Evolutionary conservation across 2,888 invertebrate genomes (phyloP).

Genomic region (Drosophila pegasa): DNA sequence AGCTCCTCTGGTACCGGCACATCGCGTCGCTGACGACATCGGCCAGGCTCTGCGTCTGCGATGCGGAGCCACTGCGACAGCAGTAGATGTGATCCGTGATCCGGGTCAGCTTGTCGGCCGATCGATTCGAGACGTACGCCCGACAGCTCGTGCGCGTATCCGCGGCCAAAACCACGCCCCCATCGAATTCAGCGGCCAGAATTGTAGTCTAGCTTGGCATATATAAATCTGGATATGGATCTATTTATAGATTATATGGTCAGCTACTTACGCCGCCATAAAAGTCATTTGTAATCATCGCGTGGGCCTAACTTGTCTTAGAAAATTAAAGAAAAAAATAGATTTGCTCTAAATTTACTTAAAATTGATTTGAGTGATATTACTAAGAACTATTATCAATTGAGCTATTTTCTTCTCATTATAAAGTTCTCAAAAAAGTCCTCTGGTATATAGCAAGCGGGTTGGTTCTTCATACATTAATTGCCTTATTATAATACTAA

Average conservation of each 20-base stretch:
- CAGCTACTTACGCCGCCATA: constrained; percentile 21
- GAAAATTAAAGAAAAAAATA: too few relatives aligned
- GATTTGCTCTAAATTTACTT: too few relatives aligned
- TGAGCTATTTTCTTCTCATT: too few relatives aligned
- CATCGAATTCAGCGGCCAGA: constrained; percentile 97
- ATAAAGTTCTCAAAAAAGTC: too few relatives aligned
- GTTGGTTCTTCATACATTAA: too few relatives aligned
- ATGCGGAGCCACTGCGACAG: constrained; percentile 98
- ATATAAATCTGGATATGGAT: too few relatives aligned
- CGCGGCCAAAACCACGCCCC: constrained; percentile 98
- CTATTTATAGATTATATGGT: not conserved
- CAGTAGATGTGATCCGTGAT: constrained; percentile 97
- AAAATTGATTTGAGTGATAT: too few relatives aligned
- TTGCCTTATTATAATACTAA: too few relatives aligned
- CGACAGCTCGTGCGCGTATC: constrained; percentile 98
- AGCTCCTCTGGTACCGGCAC: constrained; percentile 90
- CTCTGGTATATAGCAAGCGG: too few relatives aligned
- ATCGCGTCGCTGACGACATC: constrained; percentile 96
- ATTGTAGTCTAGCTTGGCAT: constrained; percentile 98
- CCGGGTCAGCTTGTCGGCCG: constrained; percentile 96
- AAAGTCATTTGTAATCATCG: not conserved
- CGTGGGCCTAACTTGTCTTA: not conserved
- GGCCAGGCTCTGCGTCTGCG: constrained; percentile 98
- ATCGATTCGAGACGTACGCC: constrained; percentile 96
- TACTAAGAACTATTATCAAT: too few relatives aligned